These are phyloP conservation scores for Gryllus longicercus DNA, from an alignment of 2,888 invertebrate genomes.

Conservation along the genomic window DNA sequence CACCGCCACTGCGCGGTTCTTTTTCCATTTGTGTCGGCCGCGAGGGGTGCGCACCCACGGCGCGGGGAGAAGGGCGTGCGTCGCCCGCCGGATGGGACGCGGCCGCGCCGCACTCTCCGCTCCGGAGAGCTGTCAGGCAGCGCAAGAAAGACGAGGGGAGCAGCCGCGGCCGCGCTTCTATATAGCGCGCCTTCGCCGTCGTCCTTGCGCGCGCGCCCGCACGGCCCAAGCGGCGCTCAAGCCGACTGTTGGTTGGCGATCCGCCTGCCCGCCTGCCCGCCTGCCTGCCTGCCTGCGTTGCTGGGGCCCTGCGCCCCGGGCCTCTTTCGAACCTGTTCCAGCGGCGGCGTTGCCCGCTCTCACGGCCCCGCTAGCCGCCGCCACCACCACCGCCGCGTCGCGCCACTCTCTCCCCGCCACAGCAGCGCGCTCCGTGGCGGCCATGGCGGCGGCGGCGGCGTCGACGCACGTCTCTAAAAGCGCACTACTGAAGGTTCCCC, in stretches of 20 bases:
- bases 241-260: not conserved
- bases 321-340: constrained; percentile 31
- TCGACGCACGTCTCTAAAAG: too few species aligned
- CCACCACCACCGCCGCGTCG: not conserved
- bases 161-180: too few species aligned
- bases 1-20: not conserved
- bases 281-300: not conserved
- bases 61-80: not conserved
- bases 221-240: too few species aligned
- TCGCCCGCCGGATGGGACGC: too few species aligned
- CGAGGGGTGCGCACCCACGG: constrained; percentile 1
- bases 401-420: not conserved
- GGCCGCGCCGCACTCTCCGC: too few species aligned
- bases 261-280: not conserved
- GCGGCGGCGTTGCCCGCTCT: constrained; percentile 25
- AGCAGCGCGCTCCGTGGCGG: not conserved
- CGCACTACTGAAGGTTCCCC: too few species aligned
- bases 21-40: constrained; percentile 29
- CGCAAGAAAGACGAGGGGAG: too few species aligned
- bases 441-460: too few species aligned
- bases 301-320: constrained; percentile 19
- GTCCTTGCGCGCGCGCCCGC: too few species aligned
- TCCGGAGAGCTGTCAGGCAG: too few species aligned
- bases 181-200: too few species aligned
- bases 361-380: constrained; percentile 11